Conservation (phyloP, 1,140 invertebrate species). For the Bombus haemorrhoidalis region DNA sequence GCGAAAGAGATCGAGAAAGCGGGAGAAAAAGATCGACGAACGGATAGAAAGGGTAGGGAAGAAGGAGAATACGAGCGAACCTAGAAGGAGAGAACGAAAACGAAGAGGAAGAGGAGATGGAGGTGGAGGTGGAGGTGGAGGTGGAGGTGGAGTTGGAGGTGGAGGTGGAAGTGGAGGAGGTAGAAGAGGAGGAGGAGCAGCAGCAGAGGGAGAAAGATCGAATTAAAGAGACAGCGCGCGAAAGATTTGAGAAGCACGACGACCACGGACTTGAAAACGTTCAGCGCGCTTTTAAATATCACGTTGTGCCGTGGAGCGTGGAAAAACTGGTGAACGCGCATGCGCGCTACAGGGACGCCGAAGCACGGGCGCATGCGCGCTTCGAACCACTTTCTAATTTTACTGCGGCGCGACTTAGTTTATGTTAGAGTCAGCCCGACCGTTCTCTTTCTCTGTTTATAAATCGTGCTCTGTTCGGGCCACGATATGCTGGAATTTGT, state of each 20-base stretch:
- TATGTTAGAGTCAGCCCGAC: slow-evolving; percentile 27
- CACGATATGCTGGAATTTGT: slow-evolving; percentile 43
- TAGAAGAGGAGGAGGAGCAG: neutral
- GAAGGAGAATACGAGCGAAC: neutral
- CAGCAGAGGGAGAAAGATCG: slow-evolving; percentile 49
- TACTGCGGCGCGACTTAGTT: slow-evolving; percentile 50
- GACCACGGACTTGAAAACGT: slow-evolving; percentile 40
- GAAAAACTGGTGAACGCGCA: slow-evolving; percentile 19
- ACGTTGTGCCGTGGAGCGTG: neutral
- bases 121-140: too few relatives aligned
- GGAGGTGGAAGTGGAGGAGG: neutral
- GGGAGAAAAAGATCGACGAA: slow-evolving; percentile 33
- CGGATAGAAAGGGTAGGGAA: slow-evolving; percentile 8
- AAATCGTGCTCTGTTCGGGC: slow-evolving; percentile 11
- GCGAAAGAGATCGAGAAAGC: slow-evolving; percentile 14
- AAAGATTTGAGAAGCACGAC: slow-evolving; percentile 53
- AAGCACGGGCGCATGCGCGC: slow-evolving; percentile 43
- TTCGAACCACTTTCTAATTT: slow-evolving; percentile 62
- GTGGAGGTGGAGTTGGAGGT: too few relatives aligned
- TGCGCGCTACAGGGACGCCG: slow-evolving; percentile 1
- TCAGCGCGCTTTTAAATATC: slow-evolving; percentile 60
- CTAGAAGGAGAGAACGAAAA: slow-evolving; percentile 12
- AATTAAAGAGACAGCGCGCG: slow-evolving; percentile 67
- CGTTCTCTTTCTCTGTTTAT: slow-evolving; percentile 53
- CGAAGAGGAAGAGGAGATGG: neutral